Percentiles rank a stretch among this genome's conserved stretches.
phyloP scores from a whole-genome alignment of 2,113 vertebrate genomes.

The Amblyopsis rosae region DNA sequence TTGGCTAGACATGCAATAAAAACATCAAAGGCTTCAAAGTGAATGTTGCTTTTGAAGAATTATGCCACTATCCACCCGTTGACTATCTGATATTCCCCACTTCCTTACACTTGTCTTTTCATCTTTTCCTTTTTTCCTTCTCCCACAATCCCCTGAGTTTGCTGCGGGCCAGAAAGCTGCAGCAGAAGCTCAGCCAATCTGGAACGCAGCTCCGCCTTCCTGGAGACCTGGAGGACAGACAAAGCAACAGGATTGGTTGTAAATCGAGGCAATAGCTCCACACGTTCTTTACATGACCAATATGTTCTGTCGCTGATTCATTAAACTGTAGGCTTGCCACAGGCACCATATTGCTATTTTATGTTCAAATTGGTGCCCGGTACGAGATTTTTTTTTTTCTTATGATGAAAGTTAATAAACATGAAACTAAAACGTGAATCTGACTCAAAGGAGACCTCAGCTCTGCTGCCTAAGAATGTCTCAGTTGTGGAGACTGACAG shows the following conservation, averaged over 20 bases:
- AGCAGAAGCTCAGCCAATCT: constrained; percentile 83
- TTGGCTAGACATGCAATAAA: constrained; percentile 43
- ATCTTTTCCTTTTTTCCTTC: constrained; percentile 77
- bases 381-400: too few relatives aligned
- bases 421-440: too few relatives aligned
- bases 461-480: too few relatives aligned
- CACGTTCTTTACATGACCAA: constrained; percentile 61
- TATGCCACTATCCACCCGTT: constrained; percentile 42
- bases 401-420: too few relatives aligned
- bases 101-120: constrained; percentile 84
- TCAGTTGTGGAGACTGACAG: neutral
- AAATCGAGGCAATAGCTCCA: constrained; percentile 55
- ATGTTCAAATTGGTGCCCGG: constrained; percentile 11
- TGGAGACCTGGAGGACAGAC: constrained; percentile 75
- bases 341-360: constrained; percentile 9
- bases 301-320: constrained; percentile 33
- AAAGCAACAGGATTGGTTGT: constrained; percentile 60
- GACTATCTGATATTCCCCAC: constrained; percentile 52
- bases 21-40: constrained; percentile 70
- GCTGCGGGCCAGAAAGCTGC: constrained; percentile 80
- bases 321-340: constrained; percentile 36
- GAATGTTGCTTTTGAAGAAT: constrained; percentile 73
- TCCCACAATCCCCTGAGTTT: constrained; percentile 75
- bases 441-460: too few relatives aligned
- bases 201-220: constrained; percentile 81